Base-by-base conservation (phyloP, 1,140 invertebrate genomes). In the Drosophila teissieri region DNA sequence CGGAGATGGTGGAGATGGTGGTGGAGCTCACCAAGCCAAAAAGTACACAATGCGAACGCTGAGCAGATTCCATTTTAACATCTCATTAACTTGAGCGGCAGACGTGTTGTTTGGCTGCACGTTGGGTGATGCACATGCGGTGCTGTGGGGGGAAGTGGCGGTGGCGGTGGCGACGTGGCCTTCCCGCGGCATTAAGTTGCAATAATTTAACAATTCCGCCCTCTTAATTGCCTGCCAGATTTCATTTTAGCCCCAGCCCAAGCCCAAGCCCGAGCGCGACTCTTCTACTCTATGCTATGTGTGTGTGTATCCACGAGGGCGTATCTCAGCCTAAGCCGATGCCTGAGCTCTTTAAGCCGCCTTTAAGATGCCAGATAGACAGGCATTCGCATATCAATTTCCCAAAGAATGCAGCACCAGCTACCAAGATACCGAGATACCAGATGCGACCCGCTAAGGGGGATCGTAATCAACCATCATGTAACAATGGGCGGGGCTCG, bases 181-280 rank as follows among this genome's bases (percentile, higher is more conserved):
- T 49, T 53, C 45, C 46, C 40, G 24, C 39, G 65, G 61, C 51
- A 77, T 74, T 75, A 72, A 70, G 52, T 76, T 81, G 79, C 81
- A 91, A 91, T 91, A 91, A 91, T 91, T 91, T 91, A 85, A 81
- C 80, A 90, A 90, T 91, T 91, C 81, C 75, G 80, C 74, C 80
- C 60, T 80, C 86, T 90, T 91, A 90, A 91, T 91, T 91, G 85
- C 82, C 73, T 82, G 75, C 68, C 85, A 90, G 85, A 91, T 91
- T 91, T 91, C 80, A 91, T 91, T 90, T 91, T 78, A 78, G 56
- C 80, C 51, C 48, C 42, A 62, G 58, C 63, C 34, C 24, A 5
- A 24, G 22, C 22, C 22, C 22, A 3, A 24, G 3, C 2, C 1
- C 19, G 19, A 19, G 19, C 19, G 19, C 19, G 19, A 2, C 19